Evolutionary conservation across 2,797 vertebrate species (phyloP), one percentile per base, ranked within the genome.

Genomic region (Caiman crocodilus): DNA sequence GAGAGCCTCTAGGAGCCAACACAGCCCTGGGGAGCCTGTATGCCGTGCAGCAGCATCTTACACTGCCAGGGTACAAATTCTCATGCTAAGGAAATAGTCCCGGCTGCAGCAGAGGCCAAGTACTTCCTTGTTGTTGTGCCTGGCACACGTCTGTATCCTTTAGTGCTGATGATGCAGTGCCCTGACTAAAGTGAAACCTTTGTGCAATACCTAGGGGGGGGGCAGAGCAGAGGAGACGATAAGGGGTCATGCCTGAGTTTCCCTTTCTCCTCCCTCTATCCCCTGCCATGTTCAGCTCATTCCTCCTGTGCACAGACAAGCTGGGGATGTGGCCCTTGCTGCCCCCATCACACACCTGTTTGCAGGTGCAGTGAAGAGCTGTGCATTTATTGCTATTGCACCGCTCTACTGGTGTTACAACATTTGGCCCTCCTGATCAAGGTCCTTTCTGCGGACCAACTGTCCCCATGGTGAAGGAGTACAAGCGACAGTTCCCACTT

Each of bases 71-170:
- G 21, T 18, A 50, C 42, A 30, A 94, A 63, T 25, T 13, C 1
- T 83, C 79, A 26, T 13, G 18, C 16, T 83, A 20, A 83, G 78
- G 59, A 94, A 96, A 64, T 56, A 14, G 28, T 83, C 50, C 28
- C 76, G 58, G 94, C 32, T 20, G 1, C 81, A 61, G 28, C 71
- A 86, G 87, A 75, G 75, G 15, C 69, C 76, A 93, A 84, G 61
- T 87, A 93, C 59, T 96, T 96, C 94, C 91, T 95, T 77, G 80
- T 69, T 85, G 3, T 92, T 75, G 55, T 96, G 77, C 17, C 32
- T 2, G 2, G 56, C 87, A 89, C 85, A 74, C 2, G 13, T 61
- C 63, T 86, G 55, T 65, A 96, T 97, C 94, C 95, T 96, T 92
- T 88, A 76, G 30, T 59, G 0, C 55, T 16, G 16, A 1, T 30